Evolutionary conservation across 1,140 invertebrate species (phyloP).

Genomic region (Trichogramma pretiosum): DNA sequence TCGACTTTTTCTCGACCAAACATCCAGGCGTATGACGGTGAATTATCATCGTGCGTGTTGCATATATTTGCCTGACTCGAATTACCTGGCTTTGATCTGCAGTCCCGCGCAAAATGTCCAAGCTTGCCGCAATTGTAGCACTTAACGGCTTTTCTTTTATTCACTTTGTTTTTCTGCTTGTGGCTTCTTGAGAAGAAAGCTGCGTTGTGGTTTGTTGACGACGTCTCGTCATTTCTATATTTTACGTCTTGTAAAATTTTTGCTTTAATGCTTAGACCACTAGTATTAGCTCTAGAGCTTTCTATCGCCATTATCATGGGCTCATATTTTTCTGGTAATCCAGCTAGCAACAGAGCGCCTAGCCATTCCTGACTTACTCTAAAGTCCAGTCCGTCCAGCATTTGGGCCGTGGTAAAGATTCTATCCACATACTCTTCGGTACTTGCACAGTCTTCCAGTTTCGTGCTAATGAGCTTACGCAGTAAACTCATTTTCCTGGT

Average conservation of each 20-base stretch:
- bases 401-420: not conserved
- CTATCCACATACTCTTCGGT: not conserved
- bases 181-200: no score
- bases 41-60: not conserved
- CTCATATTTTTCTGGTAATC: conserved; percentile 33
- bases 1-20: not conserved
- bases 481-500: not conserved
- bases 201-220: not conserved
- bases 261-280: conserved; percentile 33
- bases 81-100: not conserved
- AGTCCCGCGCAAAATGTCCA: not conserved
- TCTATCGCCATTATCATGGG: conserved; percentile 41
- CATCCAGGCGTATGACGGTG: not conserved
- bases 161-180: not conserved
- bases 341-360: conserved; percentile 32
- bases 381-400: conserved; percentile 14
- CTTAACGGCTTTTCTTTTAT: not conserved
- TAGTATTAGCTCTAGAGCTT: conserved; percentile 28
- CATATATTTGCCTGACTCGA: not conserved
- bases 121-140: not conserved
- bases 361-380: conserved; percentile 31
- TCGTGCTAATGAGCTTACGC: not conserved
- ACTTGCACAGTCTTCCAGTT: not conserved
- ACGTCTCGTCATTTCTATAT: not conserved
- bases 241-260: conserved; percentile 34